Percentiles rank a stretch among this genome's conserved stretches.
These are phyloP conservation scores for Rostratula benghalensis DNA, from an alignment of 2,113 vertebrate species.

Conservation along the genomic window DNA sequence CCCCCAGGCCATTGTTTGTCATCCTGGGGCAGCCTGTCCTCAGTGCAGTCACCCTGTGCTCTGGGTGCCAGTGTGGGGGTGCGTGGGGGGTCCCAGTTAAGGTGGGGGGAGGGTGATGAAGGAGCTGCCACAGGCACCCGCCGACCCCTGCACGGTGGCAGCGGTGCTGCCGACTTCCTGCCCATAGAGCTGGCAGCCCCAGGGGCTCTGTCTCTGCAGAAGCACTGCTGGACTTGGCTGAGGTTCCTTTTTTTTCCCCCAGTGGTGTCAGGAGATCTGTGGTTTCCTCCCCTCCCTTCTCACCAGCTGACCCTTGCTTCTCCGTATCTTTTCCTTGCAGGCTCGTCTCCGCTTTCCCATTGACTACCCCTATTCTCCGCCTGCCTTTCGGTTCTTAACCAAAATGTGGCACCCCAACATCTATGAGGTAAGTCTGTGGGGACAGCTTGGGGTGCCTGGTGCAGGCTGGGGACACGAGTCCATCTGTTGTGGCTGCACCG, in stretches of 20 bases:
- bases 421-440: conserved; percentile 82
- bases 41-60: not conserved
- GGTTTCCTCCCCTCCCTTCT: not conserved
- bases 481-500: rapidly evolving
- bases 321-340: conserved; percentile 61
- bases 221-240: not conserved
- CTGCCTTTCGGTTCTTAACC: conserved; percentile 92
- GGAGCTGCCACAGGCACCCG: not conserved
- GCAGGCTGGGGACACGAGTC: not conserved
- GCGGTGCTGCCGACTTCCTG: rapidly evolving
- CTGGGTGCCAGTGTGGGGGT: too few relatives aligned
- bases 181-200: not conserved
- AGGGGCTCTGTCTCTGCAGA: not conserved
- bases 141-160: not conserved
- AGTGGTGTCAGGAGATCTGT: not conserved
- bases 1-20: not conserved
- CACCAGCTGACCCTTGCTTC: not conserved
- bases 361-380: conserved; percentile 96
- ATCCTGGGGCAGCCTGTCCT: not conserved
- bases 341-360: conserved; percentile 93
- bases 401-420: conserved; percentile 99
- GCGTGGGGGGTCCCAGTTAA: too few relatives aligned
- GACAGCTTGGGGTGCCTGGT: not conserved
- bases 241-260: not conserved
- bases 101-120: not conserved